Percentiles rank a stretch among this genome's conserved stretches.
Evolutionary conservation across 2,797 vertebrate species (phyloP).

Genomic region (Ibycter americanus): DNA sequence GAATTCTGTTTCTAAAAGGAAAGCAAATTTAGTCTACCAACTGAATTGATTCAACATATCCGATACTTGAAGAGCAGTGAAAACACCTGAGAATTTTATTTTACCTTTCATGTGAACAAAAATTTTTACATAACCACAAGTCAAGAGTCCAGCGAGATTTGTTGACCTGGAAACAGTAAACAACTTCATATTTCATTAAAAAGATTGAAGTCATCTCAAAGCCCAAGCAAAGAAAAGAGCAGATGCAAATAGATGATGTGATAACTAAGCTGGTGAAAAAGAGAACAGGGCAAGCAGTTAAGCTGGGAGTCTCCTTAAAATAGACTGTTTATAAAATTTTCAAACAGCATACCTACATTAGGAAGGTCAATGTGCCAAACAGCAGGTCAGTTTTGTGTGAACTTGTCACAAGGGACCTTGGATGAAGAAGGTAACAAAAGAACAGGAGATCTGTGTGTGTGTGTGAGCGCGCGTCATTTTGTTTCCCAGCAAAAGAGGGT

Average conservation of each 20-base stretch:
- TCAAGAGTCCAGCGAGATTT: neutral
- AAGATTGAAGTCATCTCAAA: neutral
- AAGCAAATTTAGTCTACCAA: neutral
- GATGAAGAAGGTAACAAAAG: neutral
- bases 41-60: neutral
- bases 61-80: neutral
- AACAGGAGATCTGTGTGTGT: neutral
- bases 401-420: neutral
- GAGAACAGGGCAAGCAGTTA: neutral
- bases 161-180: neutral
- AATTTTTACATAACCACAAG: neutral
- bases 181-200: neutral
- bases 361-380: neutral
- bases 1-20: neutral
- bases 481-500: neutral
- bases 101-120: neutral
- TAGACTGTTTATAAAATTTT: neutral
- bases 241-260: fast-evolving
- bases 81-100: neutral
- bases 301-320: neutral
- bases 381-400: neutral
- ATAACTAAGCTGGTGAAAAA: neutral
- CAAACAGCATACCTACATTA: neutral
- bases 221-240: neutral
- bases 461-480: neutral